A percentile compares a stretch with the other conserved stretches of the same genome.
phyloP scores from a whole-genome alignment of 2,888 invertebrate species.

The Alloplasta piceator region DNA sequence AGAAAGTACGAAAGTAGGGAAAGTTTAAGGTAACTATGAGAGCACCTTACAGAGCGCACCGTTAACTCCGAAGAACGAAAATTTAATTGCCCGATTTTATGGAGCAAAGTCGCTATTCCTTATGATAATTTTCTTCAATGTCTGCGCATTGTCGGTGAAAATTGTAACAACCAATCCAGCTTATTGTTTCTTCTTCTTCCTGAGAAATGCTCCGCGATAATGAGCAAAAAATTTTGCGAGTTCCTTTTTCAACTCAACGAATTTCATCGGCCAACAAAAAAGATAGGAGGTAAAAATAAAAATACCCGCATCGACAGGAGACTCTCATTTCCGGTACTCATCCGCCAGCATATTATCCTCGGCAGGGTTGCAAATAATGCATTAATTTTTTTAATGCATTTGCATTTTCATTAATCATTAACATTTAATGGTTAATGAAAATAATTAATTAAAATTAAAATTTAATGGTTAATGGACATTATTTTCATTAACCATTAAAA shows the following conservation, averaged over 20 bases:
- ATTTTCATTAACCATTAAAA: too few species aligned
- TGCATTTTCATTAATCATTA: too few species aligned
- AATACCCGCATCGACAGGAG: slow-evolving; percentile 18
- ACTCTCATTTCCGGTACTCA: slow-evolving; percentile 40
- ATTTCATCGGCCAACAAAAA: neutral
- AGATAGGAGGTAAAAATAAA: slow-evolving; percentile 1
- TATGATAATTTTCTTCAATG: slow-evolving; percentile 32
- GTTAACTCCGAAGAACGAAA: slow-evolving; percentile 17
- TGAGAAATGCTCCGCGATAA: too few species aligned
- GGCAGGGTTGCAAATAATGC: slow-evolving; percentile 9
- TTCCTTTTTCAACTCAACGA: too few species aligned
- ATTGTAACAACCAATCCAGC: too few species aligned
- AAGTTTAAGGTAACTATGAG: neutral
- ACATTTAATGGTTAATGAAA: too few species aligned
- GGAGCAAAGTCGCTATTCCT: slow-evolving; percentile 17
- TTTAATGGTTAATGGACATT: too few species aligned
- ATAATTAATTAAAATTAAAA: too few species aligned
- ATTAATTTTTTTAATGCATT: too few species aligned
- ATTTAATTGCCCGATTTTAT: slow-evolving; percentile 51
- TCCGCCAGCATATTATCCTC: slow-evolving; percentile 44
- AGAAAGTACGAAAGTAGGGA: slow-evolving; percentile 15
- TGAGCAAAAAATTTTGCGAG: too few species aligned
- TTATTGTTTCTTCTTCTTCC: too few species aligned
- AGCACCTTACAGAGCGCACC: slow-evolving; percentile 21
- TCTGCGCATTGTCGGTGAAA: too few species aligned